Evolutionary conservation across 2,888 invertebrate genomes (phyloP).

Genomic region (Liopterus haemorrhoidalis): DNA sequence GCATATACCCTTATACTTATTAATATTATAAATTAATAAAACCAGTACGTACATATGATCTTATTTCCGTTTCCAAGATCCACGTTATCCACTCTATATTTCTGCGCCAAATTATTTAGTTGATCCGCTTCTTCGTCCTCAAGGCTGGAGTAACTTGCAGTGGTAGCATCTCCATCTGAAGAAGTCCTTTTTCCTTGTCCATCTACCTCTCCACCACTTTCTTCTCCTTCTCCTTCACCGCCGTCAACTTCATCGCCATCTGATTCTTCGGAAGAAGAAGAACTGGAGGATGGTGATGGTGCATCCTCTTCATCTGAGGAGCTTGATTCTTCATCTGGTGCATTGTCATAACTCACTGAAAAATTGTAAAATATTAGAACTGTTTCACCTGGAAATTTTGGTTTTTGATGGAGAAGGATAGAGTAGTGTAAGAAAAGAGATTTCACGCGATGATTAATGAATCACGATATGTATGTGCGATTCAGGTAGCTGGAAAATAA

Average conservation of each 20-base stretch:
- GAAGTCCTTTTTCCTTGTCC: constrained; percentile 44
- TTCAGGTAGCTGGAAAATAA: too few relatives aligned
- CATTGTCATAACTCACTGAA: not conserved
- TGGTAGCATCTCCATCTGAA: constrained; percentile 49
- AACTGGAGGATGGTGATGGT: not conserved
- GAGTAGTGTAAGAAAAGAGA: too few relatives aligned
- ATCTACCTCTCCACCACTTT: constrained; percentile 33
- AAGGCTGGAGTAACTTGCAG: constrained; percentile 51
- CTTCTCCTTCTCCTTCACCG: constrained; percentile 33
- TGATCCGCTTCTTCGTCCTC: constrained; percentile 51
- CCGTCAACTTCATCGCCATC: constrained; percentile 30
- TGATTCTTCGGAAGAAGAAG: constrained; percentile 17
- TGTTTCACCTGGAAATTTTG: too few relatives aligned
- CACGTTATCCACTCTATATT: constrained; percentile 44
- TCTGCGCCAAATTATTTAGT: constrained; percentile 42
- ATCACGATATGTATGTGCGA: too few relatives aligned
- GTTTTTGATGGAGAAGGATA: too few relatives aligned
- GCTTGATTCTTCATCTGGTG: not conserved
- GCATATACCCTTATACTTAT: too few relatives aligned
- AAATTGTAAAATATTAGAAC: too few relatives aligned
- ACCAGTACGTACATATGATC: constrained; percentile 41
- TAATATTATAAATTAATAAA: too few relatives aligned
- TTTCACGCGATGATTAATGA: too few relatives aligned
- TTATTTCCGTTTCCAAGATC: constrained; percentile 46
- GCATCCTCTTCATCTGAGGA: constrained; percentile 11